Percentiles rank a stretch among this genome's conserved stretches.
Conservation (phyloP, 1,140 invertebrate species). For the Chironomus tepperi region DNA sequence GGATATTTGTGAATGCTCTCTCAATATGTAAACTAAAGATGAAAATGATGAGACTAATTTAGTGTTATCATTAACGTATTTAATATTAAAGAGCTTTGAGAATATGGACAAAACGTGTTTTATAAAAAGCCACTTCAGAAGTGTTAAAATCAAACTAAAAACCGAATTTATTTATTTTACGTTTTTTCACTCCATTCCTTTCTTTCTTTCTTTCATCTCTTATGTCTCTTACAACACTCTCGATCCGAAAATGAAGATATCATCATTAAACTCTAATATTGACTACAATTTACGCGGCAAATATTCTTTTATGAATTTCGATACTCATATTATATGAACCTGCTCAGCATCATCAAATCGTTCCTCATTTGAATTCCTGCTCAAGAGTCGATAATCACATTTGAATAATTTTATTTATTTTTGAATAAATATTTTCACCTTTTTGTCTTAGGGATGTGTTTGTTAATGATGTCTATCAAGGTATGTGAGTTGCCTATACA, state of each 20-base stretch:
- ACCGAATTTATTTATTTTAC: neutral
- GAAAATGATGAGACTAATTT: conserved; percentile 14
- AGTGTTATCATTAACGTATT: conserved; percentile 8
- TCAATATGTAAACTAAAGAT: conserved; percentile 10
- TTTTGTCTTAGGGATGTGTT: neutral
- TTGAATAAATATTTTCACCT: neutral
- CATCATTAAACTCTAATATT: conserved; percentile 14
- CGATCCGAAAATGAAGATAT: neutral
- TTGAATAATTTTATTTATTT: conserved; percentile 15
- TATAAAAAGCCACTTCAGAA: conserved; percentile 13
- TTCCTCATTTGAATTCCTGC: neutral
- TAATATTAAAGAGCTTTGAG: neutral
- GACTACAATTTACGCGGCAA: conserved; percentile 1
- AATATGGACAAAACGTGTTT: neutral
- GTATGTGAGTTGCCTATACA: too few relatives aligned
- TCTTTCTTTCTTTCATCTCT: neutral
- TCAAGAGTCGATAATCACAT: neutral
- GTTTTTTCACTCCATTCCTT: neutral
- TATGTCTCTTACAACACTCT: neutral
- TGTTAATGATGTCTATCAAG: neutral
- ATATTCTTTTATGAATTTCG: neutral
- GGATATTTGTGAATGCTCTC: neutral
- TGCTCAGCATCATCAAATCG: too few relatives aligned
- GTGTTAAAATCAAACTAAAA: neutral
- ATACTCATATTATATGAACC: neutral